Evolutionary conservation across 2,888 invertebrate genomes (phyloP).

Genomic region (Scotopteryx bipunctaria): DNA sequence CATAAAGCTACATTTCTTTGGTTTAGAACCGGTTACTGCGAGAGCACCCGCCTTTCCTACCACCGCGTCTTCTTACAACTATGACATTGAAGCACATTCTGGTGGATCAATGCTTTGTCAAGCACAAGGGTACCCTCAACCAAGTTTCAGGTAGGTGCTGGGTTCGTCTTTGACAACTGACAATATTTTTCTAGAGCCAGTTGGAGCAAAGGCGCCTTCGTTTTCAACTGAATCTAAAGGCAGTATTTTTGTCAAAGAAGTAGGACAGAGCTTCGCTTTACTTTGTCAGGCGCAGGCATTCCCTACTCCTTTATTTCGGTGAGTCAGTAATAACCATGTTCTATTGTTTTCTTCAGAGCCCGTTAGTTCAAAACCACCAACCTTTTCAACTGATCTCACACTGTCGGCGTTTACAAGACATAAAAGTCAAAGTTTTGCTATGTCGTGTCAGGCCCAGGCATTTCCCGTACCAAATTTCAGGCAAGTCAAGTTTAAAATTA

Average conservation of each 20-base stretch:
- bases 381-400: constrained; percentile 84
- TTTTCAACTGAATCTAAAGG: constrained; percentile 86
- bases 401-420: constrained; percentile 83
- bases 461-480: constrained; percentile 88
- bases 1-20: constrained; percentile 45
- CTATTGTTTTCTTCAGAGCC: constrained; percentile 79
- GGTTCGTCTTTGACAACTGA: constrained; percentile 29
- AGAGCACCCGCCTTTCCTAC: constrained; percentile 79
- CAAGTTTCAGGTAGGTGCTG: constrained; percentile 85
- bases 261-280: constrained; percentile 83
- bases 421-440: constrained; percentile 81
- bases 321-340: constrained; percentile 52
- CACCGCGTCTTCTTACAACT: constrained; percentile 78
- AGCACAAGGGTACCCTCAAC: constrained; percentile 85
- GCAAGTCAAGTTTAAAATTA: constrained; percentile 71
- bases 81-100: constrained; percentile 63
- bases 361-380: constrained; percentile 84
- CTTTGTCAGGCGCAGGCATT: constrained; percentile 85
- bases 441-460: constrained; percentile 88
- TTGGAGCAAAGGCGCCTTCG: constrained; percentile 85
- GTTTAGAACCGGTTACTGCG: constrained; percentile 78
- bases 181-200: constrained; percentile 76
- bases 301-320: constrained; percentile 86
- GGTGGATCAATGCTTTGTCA: constrained; percentile 80
- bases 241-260: constrained; percentile 84